Conservation (phyloP, 2,888 invertebrate species). For the Pediacus dermestoides region DNA sequence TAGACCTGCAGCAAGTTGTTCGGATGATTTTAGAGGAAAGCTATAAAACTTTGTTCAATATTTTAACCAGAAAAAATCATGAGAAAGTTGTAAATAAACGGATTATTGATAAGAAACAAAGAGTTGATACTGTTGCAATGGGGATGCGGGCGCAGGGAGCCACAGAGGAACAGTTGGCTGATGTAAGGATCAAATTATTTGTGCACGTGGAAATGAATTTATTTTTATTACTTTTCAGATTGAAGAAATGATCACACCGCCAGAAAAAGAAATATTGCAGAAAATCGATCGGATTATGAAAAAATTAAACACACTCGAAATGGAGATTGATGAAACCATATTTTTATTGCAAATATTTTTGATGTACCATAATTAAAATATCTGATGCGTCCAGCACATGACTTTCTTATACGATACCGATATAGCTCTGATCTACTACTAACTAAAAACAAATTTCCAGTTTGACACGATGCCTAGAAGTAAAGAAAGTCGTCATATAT, state of each 20-base stretch:
- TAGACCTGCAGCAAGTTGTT: conserved; percentile 66
- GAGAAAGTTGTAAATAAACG: conserved; percentile 69
- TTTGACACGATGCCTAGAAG: too few species aligned
- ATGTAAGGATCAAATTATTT: conserved; percentile 56
- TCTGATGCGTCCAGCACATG: too few species aligned
- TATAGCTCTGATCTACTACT: too few species aligned
- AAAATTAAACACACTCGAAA: conserved; percentile 72
- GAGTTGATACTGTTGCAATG: conserved; percentile 77
- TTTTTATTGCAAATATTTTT: conserved; percentile 79
- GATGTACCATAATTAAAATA: conserved; percentile 48
- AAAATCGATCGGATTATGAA: conserved; percentile 72
- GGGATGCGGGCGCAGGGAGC: conserved; percentile 76
- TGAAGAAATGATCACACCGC: conserved; percentile 82
- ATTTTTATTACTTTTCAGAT: conserved; percentile 54
- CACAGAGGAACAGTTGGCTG: conserved; percentile 72
- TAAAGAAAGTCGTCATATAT: too few species aligned
- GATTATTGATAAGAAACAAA: conserved; percentile 80
- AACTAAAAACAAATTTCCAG: too few species aligned
- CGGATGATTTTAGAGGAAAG: conserved; percentile 67
- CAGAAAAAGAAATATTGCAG: conserved; percentile 72
- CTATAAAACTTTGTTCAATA: conserved; percentile 68
- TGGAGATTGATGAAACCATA: conserved; percentile 77
- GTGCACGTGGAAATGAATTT: background rate
- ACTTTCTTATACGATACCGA: too few species aligned
- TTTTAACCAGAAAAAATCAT: conserved; percentile 62